These are phyloP conservation scores for Watsonalla binaria DNA, from an alignment of 2,888 invertebrate species.

Conservation along the genomic window DNA sequence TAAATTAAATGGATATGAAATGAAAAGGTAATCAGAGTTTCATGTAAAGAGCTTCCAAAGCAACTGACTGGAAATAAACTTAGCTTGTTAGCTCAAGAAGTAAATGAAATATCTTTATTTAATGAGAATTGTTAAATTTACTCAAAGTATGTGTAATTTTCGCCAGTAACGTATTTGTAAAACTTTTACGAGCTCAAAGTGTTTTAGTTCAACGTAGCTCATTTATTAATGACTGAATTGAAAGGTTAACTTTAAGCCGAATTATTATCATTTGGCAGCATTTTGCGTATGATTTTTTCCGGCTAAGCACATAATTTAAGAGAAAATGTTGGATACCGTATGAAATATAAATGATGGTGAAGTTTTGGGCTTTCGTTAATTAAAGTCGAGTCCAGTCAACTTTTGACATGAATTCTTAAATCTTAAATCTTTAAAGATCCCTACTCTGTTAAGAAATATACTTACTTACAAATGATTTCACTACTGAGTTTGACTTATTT, in stretches of 20 bases:
- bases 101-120: constrained; percentile 9
- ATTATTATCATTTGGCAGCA: too few relatives aligned
- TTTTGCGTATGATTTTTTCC: not conserved
- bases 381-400: too few relatives aligned
- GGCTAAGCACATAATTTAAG: not conserved
- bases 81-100: constrained; percentile 21
- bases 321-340: too few relatives aligned
- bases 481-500: too few relatives aligned
- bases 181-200: not conserved
- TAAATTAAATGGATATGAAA: not conserved
- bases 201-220: not conserved
- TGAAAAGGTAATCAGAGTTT: constrained; percentile 34
- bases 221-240: not conserved
- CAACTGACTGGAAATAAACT: constrained; percentile 24
- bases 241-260: too few relatives aligned
- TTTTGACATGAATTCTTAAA: too few relatives aligned
- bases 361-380: too few relatives aligned
- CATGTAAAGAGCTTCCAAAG: constrained; percentile 24
- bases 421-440: too few relatives aligned
- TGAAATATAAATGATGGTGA: too few relatives aligned
- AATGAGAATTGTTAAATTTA: not conserved
- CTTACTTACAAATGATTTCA: too few relatives aligned
- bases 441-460: too few relatives aligned
- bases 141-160: not conserved
- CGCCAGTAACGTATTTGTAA: not conserved